Base-by-base conservation (phyloP, 2,113 vertebrate species). In the Bucco capensis region DNA sequence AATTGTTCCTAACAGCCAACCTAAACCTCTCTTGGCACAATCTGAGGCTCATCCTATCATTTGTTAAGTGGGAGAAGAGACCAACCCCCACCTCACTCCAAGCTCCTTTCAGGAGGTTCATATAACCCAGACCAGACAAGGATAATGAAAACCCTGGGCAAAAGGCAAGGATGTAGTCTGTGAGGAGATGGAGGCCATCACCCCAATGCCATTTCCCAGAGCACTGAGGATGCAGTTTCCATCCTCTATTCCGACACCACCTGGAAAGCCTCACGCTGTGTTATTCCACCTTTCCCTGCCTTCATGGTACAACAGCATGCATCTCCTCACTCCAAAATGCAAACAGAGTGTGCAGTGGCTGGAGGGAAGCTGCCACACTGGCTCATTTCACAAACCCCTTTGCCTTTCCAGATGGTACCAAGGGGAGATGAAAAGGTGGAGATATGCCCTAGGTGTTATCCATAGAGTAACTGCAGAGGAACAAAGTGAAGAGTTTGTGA, bases 391-490 rank as follows among this genome's bases (percentile, higher is more conserved):
- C 66, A 76, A 69, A 93, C 90, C 47, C 46, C 40, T 86, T 56
- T 82, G 44, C 53, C 53, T 51, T 89, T 65, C 65, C 62, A 79
- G 75, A 40, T 78, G 31, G 53, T 65, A 67, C 10, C 10, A 25
- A 62, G 31, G 19, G n/a, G 76, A 86, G 61, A 88, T 53, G 28
- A 79, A 74, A 92, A 86, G 53, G 21, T 73, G 6, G 42, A 88
- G 89, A 71, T 80, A 60, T 46, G 73, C 75, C 74, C 51, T 71
- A 71, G 33, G 50, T 70, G 67, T 40, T 74, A 69, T 46, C n/a
- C n/a, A n/a, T n/a, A n/a, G n/a, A n/a, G n/a, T n/a, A n/a, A n/a
- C n/a, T n/a, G n/a, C n/a, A n/a, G n/a, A n/a, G n/a, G n/a, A n/a
- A n/a, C n/a, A n/a, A n/a, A n/a, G n/a, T n/a, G n/a, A n/a, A 61